These are phyloP conservation scores for Pollicipes pollicipes DNA, from an alignment of 1,140 invertebrate species.

Conservation along the genomic window DNA sequence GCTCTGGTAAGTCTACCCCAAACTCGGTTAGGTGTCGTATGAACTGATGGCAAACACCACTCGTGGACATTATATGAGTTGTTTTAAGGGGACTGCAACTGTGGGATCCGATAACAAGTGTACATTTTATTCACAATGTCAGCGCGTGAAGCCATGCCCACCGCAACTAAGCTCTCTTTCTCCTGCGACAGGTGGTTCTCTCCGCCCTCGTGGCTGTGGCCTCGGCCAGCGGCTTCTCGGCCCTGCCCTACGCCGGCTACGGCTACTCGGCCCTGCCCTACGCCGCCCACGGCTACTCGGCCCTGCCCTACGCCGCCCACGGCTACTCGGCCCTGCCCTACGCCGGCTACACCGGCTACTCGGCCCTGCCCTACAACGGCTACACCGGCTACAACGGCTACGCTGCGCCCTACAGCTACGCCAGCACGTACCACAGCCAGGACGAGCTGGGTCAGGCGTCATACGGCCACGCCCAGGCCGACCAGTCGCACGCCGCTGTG, in stretches of 20 bases:
- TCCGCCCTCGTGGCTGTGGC: slow-evolving; percentile 20
- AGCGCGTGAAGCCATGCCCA: too few relatives aligned
- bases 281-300: slow-evolving; percentile 6
- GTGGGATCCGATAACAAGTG: too few relatives aligned
- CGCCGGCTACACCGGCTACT: slow-evolving; percentile 11
- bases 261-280: background rate
- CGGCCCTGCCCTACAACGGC: slow-evolving; percentile 1
- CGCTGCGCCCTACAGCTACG: slow-evolving; percentile 9
- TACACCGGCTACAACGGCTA: slow-evolving; percentile 6
- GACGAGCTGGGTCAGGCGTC: slow-evolving; percentile 28
- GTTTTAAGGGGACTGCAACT: too few relatives aligned
- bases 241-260: slow-evolving; percentile 8
- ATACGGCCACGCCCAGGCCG: slow-evolving; percentile 16
- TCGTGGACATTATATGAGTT: too few relatives aligned
- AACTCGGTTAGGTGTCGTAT: too few relatives aligned
- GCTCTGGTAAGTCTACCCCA: slow-evolving; percentile 1
- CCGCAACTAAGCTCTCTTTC: too few relatives aligned
- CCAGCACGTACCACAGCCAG: slow-evolving; percentile 36
- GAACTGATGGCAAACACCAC: too few relatives aligned
- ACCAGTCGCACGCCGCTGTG: slow-evolving; percentile 13
- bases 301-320: background rate
- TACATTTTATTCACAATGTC: too few relatives aligned
- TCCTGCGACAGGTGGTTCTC: slow-evolving; percentile 22
- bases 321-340: background rate
- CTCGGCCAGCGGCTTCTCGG: slow-evolving; percentile 14